A percentile compares a stretch with the other conserved stretches of the same genome.
These are phyloP conservation scores for Ladona fulva DNA, from an alignment of 1,140 invertebrate genomes.

Conservation along the genomic window DNA sequence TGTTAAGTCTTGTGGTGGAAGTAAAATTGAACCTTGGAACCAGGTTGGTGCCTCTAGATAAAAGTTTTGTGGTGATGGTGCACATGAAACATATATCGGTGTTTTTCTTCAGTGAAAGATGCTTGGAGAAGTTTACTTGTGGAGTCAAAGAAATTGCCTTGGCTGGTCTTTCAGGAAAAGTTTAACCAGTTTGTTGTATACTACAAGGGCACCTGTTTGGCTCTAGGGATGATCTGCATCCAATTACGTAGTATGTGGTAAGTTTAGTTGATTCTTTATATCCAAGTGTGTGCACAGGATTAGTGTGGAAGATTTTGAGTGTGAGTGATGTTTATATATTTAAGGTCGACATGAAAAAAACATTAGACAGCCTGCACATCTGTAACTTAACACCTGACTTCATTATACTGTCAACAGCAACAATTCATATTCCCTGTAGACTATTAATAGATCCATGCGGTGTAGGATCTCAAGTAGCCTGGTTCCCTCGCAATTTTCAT, in stretches of 20 bases:
- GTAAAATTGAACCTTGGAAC: background rate
- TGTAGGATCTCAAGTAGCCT: constrained; percentile 8
- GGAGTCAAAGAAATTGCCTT: background rate
- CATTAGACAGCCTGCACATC: background rate
- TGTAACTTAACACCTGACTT: background rate
- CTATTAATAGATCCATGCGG: background rate
- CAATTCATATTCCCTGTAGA: background rate
- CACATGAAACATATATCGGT: background rate
- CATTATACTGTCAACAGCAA: constrained; percentile 5
- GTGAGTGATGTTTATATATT: constrained; percentile 2
- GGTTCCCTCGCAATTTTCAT: background rate
- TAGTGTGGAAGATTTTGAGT: background rate
- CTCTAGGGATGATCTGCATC: background rate
- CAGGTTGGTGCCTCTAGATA: constrained; percentile 7
- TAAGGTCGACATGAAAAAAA: background rate
- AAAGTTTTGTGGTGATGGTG: background rate
- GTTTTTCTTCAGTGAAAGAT: background rate
- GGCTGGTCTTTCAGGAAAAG: background rate
- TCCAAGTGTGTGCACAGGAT: background rate
- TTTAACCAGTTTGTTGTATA: background rate
- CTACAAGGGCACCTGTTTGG: background rate
- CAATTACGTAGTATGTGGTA: background rate
- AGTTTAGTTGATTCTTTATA: constrained; percentile 2
- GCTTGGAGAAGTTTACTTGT: background rate
- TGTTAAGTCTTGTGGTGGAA: background rate